A percentile compares a stretch with the other conserved stretches of the same genome.
These are phyloP conservation scores for Drosophila novamexicana DNA, from an alignment of 1,140 invertebrate species.

Conservation along the genomic window DNA sequence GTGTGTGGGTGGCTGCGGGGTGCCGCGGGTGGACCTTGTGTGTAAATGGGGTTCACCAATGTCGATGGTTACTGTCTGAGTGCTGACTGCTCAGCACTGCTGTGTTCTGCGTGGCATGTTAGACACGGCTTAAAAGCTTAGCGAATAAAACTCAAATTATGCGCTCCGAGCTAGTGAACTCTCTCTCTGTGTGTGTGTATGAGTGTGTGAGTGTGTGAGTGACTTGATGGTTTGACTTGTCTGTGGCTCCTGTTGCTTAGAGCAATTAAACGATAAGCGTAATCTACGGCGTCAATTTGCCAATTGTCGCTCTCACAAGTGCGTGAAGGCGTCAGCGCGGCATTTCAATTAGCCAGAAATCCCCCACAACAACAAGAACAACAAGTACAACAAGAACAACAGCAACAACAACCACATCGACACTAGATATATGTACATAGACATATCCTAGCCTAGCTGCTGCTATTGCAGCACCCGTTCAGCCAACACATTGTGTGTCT, in stretches of 20 bases:
- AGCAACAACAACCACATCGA: slow-evolving; percentile 14
- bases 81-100: slow-evolving; percentile 10
- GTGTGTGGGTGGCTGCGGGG: not conserved
- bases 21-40: not conserved
- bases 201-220: slow-evolving; percentile 14
- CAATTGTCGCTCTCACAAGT: slow-evolving; percentile 71
- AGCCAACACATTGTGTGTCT: not conserved
- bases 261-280: slow-evolving; percentile 80
- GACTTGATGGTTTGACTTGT: slow-evolving; percentile 11
- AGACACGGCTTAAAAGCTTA: slow-evolving; percentile 79
- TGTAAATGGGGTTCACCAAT: slow-evolving; percentile 3
- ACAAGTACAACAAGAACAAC: not conserved
- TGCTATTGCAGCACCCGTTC: not conserved
- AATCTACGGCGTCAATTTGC: slow-evolving; percentile 71
- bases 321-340: slow-evolving; percentile 68
- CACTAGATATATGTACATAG: slow-evolving; percentile 10
- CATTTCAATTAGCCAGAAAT: slow-evolving; percentile 69
- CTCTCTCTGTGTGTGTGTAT: slow-evolving; percentile 39
- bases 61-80: slow-evolving; percentile 15
- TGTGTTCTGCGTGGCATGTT: slow-evolving; percentile 24
- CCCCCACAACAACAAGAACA: slow-evolving; percentile 6
- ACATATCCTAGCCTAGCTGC: not conserved
- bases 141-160: slow-evolving; percentile 80
- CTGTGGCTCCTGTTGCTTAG: slow-evolving; percentile 64
- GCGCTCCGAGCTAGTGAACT: slow-evolving; percentile 28